Conservation (phyloP, 2,797 vertebrate species). For the Dicrostonyx torquatus region DNA sequence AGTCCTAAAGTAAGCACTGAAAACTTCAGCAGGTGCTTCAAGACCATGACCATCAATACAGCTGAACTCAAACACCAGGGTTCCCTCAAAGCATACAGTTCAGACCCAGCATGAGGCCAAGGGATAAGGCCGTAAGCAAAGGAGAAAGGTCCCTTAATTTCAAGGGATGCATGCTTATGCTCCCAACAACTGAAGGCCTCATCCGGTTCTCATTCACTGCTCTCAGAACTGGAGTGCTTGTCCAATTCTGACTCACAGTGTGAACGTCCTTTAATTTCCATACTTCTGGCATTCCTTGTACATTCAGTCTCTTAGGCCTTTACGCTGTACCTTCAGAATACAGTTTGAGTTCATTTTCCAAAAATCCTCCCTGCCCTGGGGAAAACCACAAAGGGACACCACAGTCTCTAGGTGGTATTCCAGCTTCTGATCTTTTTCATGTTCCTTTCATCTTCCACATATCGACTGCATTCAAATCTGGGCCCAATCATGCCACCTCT, state of each 20-base stretch:
- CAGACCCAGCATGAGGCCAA: neutral
- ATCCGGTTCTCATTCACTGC: neutral
- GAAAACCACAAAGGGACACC: neutral
- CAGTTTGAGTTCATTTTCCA: neutral
- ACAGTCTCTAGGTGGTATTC: neutral
- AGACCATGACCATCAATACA: neutral
- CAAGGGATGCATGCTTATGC: neutral
- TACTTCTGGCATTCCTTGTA: too few species aligned
- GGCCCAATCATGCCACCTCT: neutral
- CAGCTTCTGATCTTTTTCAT: neutral
- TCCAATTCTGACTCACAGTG: neutral
- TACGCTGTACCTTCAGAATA: neutral
- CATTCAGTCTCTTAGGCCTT: neutral
- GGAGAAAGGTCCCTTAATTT: neutral
- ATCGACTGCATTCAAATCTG: neutral
- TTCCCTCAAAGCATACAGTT: neutral
- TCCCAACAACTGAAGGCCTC: neutral
- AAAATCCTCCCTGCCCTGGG: neutral
- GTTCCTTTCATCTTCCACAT: neutral
- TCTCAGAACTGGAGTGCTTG: neutral
- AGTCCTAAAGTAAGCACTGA: neutral
- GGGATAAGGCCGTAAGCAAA: neutral
- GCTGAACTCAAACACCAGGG: neutral
- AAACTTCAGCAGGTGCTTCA: neutral
- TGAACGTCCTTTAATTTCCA: neutral